Base-by-base conservation (phyloP, 2,888 invertebrate genomes). In the Erebia palarica region DNA sequence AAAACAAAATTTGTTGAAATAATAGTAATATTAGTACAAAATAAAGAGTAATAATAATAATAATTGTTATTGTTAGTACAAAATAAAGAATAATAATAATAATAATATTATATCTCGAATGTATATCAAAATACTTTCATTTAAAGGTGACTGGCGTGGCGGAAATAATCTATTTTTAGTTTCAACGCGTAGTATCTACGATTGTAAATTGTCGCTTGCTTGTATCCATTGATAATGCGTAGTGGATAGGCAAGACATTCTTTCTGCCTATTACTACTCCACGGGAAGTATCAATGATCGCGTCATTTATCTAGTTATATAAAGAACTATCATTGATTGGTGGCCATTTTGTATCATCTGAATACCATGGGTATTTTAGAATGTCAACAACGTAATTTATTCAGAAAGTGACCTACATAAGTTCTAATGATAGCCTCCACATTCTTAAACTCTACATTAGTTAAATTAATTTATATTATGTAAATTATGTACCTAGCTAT, bases 231-330 rank as follows among this genome's bases (percentile, higher is more conserved):
- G 42, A 42, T 60, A 60, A 60, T 44, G 42, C 42, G 44, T 27
- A 58, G 8, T 44, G 44, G 42, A 27, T 42, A 60, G 27, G 16
- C 60, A 44, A 44, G 60, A 60, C 60, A 42, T 60, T 60, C 60
- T 60, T 44, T 60, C 42, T 60, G 42, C 60, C 16, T 14, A 59
- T 14, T 57, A 51, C 49, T 63, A 55, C 57, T 53, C n/a, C 21
- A 71, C 73, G 68, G 73, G 73, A 73, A 69, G 71, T 69, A 73
- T 73, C 73, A 73, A 73, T 73, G 27, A 73, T 51, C 64, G 47
- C 36, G 42, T 68, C 73, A 49, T 65, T 72, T 72, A 72, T 36
- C 36, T 36, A 7, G 36, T 36, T 36, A 36, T 36, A 7, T 36
- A 36, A 7, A 36, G 36, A 36, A 36, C 7, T 21, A 36, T 36